These are phyloP conservation scores for Noctua fimbriata DNA, from an alignment of 2,888 invertebrate genomes.

Conservation along the genomic window DNA sequence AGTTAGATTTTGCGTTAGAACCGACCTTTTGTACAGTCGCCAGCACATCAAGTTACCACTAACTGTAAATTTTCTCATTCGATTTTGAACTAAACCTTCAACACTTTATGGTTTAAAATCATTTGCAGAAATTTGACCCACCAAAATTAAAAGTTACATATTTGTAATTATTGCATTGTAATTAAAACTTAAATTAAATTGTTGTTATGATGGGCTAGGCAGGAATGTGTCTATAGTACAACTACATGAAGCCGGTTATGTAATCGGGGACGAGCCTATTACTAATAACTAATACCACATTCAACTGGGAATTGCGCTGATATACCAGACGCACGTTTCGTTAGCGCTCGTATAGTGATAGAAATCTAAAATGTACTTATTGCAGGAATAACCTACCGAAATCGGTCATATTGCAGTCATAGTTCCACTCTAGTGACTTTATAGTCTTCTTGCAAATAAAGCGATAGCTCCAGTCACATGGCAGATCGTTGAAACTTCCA, in stretches of 20 bases:
- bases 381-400: constrained; percentile 67
- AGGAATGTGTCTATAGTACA: too few relatives aligned
- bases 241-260: too few relatives aligned
- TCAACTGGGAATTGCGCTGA: too few relatives aligned
- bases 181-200: too few relatives aligned
- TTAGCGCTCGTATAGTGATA: constrained; percentile 55
- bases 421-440: constrained; percentile 76
- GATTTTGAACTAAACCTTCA: too few relatives aligned
- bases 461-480: constrained; percentile 69
- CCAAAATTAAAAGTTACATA: too few relatives aligned
- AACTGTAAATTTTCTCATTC: too few relatives aligned
- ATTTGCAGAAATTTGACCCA: too few relatives aligned
- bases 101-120: too few relatives aligned
- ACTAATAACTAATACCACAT: not conserved
- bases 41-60: too few relatives aligned
- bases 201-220: too few relatives aligned
- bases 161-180: too few relatives aligned
- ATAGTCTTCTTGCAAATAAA: constrained; percentile 83
- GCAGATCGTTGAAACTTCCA: constrained; percentile 75
- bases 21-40: not conserved
- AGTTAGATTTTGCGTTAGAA: not conserved
- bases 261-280: not conserved
- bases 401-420: constrained; percentile 76
- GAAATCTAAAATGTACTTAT: not conserved
- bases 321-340: not conserved